Evolutionary conservation across 1,140 invertebrate genomes (phyloP).

Genomic region (Trachelipus rathkii): DNA sequence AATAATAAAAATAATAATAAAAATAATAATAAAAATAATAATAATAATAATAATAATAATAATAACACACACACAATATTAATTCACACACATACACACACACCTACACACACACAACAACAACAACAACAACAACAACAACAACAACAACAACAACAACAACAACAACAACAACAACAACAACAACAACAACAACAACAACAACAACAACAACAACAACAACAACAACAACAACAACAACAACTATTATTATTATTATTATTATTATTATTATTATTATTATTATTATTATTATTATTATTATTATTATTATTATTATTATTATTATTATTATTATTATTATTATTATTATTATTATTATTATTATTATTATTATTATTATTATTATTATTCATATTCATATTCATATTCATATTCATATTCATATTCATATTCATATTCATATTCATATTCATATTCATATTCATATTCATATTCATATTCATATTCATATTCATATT

Average conservation of each 20-base stretch:
- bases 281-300: conserved; percentile 7
- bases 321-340: conserved; percentile 6
- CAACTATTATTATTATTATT: not conserved
- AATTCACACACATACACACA: too few relatives aligned
- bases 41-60: not conserved
- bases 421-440: too few relatives aligned
- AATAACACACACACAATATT: too few relatives aligned
- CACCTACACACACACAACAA: too few relatives aligned
- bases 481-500: too few relatives aligned
- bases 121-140: not conserved
- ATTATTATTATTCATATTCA: too few relatives aligned
- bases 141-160: not conserved
- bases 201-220: not conserved
- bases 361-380: too few relatives aligned
- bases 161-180: not conserved
- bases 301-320: not conserved
- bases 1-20: not conserved
- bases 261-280: conserved; percentile 8
- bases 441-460: too few relatives aligned
- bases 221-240: not conserved
- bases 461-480: too few relatives aligned
- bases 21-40: not conserved
- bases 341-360: too few relatives aligned
- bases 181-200: not conserved
- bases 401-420: too few relatives aligned